These are phyloP conservation scores for Arizona elegans DNA, from an alignment of 2,113 vertebrate species.

Conservation along the genomic window DNA sequence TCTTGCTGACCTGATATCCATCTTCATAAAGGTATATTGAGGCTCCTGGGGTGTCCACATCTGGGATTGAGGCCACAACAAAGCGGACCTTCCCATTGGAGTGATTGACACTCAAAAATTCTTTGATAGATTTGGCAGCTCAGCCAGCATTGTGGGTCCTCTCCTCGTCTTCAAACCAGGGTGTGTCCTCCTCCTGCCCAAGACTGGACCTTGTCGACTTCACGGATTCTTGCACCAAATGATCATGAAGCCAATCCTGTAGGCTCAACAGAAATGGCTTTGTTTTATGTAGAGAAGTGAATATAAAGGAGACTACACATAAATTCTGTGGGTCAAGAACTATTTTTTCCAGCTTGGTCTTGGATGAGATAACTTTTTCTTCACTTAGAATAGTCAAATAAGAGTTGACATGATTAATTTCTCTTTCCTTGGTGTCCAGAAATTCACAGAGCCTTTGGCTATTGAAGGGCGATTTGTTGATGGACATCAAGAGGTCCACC, in stretches of 20 bases:
- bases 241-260: neutral
- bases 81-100: neutral
- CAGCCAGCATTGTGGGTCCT: neutral
- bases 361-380: neutral
- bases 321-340: neutral
- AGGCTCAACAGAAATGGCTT: slow-evolving; percentile 29
- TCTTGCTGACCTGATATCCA: neutral
- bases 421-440: neutral
- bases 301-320: slow-evolving; percentile 35
- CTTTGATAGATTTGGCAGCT: neutral
- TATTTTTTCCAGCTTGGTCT: neutral
- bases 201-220: neutral
- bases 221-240: neutral
- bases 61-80: neutral
- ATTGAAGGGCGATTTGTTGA: neutral
- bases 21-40: slow-evolving; percentile 22
- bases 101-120: neutral
- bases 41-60: neutral
- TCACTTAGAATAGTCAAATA: neutral
- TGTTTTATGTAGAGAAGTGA: slow-evolving; percentile 29
- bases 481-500: neutral
- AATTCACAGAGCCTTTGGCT: neutral
- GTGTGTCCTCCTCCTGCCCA: neutral
- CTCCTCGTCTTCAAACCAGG: neutral
- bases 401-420: neutral